Base-by-base conservation (phyloP, 2,888 invertebrate genomes). In the Apantesis nais region DNA sequence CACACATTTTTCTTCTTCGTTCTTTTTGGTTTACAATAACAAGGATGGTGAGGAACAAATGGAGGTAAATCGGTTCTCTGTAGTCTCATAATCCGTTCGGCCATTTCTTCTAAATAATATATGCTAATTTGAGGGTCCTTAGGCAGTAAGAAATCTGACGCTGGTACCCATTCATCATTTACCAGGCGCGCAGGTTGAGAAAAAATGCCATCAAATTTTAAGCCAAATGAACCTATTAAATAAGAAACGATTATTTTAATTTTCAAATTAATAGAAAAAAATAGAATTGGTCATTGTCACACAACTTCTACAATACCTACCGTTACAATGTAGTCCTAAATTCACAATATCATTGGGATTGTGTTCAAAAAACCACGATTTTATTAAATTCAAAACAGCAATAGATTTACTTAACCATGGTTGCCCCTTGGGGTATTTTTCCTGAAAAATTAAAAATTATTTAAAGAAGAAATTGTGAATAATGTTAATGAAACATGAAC, bases 281-380 rank as follows among this genome's bases (percentile, higher is more conserved):
- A 5, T 25, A 37, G 14, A 19, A 60, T 14, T 16, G 14, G 29
- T 25, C 12, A 37, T 25, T 29, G 7, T 29, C 22, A 31, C 44
- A 44, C 19, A 8, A 55, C 2, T 7, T 29, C 14, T 29, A 41
- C 9, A 44, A 31, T 11, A 63, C 62, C 25, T 89, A 95, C 96
- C 96, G 82, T 96, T 88, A 70, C 96, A 96, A 75, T 78, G 83
- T 73, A 96, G 87, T 73, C 96, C 96, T 66, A 96, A 88, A 71
- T 93, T 95, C 62, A 96, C 88, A 67, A 96, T 90, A 76, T 92
- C 84, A 66, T 91, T 84, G 5, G 92, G 83, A 75, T 90, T 84
- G 19, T 85, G 83, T 22, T 91, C 85, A 62, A 93, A 87, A 37
- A 94, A 92, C 96, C 96, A 96, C 62, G 94, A 69, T 80, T 93